phyloP scores from a whole-genome alignment of 2,113 vertebrate species.

The Octodon degus region DNA sequence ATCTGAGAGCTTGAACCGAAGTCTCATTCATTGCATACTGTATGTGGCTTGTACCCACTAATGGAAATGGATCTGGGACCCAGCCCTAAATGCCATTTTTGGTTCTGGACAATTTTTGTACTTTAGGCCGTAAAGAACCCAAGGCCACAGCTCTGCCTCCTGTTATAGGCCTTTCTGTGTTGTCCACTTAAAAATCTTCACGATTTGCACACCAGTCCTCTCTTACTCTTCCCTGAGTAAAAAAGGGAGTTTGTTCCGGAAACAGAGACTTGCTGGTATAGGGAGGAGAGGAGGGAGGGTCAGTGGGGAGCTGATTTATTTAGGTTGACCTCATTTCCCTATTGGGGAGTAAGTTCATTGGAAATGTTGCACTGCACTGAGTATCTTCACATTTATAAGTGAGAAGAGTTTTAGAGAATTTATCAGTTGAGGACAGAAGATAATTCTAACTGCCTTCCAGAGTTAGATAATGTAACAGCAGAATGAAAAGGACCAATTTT shows the following conservation, averaged over 20 bases:
- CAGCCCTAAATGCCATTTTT: not conserved
- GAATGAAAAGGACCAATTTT: conserved; percentile 29
- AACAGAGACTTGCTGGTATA: not conserved
- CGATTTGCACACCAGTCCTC: not conserved
- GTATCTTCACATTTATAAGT: not conserved
- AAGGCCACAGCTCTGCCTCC: not conserved
- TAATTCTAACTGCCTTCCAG: not conserved
- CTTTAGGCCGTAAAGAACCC: not conserved
- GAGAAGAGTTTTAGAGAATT: not conserved
- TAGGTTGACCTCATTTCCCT: not conserved
- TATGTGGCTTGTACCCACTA: not conserved
- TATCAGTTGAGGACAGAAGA: not conserved
- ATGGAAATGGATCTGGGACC: not conserved
- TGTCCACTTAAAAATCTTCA: not conserved
- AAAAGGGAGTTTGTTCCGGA: not conserved
- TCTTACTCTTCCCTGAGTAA: not conserved
- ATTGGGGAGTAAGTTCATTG: not conserved
- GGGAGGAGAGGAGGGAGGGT: no score
- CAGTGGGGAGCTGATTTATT: not conserved
- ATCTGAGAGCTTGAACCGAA: conserved; percentile 5
- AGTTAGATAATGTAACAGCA: not conserved
- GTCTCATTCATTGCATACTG: not conserved
- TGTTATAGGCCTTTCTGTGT: not conserved
- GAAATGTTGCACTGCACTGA: not conserved
- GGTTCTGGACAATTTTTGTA: not conserved